phyloP scores from a whole-genome alignment of 2,113 vertebrate genomes.

The Indri indri region DNA sequence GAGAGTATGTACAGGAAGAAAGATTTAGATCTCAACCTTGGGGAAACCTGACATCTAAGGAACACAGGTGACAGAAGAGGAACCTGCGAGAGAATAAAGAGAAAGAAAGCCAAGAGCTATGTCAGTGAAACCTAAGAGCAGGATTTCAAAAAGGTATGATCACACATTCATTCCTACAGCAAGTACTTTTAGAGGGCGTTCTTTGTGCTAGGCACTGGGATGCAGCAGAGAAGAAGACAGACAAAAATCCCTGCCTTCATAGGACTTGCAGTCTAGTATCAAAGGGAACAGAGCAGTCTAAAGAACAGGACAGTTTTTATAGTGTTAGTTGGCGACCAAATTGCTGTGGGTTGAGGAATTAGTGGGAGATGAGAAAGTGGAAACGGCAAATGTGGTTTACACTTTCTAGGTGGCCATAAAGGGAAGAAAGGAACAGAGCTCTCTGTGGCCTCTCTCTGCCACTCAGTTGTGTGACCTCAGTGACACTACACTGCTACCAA shows the following conservation, averaged over 20 bases:
- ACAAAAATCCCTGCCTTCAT: neutral
- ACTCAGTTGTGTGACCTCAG: neutral
- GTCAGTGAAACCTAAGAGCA: neutral
- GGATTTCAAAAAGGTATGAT: neutral
- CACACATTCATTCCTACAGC: neutral
- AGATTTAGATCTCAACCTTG: neutral
- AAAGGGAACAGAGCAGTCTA: neutral
- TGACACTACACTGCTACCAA: neutral
- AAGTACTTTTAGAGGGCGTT: neutral
- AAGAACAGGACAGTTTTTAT: neutral
- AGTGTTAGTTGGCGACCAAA: neutral
- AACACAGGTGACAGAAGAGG: neutral
- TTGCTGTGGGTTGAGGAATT: neutral
- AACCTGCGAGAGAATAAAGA: neutral
- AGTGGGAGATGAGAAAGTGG: neutral
- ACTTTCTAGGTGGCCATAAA: neutral
- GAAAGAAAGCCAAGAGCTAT: neutral
- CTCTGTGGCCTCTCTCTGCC: neutral
- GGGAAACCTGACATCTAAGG: neutral
- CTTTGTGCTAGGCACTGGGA: neutral
- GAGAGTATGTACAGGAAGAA: neutral
- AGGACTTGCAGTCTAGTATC: neutral
- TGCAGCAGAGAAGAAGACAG: neutral
- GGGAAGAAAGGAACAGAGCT: neutral
- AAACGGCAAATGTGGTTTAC: neutral